Evolutionary conservation across 2,888 invertebrate species (phyloP).

Genomic region (Fragum fragum): DNA sequence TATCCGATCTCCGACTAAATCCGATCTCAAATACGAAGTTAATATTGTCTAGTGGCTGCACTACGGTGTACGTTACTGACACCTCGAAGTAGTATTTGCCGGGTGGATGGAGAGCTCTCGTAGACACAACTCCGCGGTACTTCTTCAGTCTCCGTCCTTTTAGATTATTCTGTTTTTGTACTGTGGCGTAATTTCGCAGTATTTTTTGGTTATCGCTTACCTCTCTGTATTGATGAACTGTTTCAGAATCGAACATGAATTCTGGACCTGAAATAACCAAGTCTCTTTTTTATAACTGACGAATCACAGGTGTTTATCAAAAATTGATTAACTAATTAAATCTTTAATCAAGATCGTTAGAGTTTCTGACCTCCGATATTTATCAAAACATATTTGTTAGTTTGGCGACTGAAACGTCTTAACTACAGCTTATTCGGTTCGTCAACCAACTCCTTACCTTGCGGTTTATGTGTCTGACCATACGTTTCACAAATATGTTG

Average conservation of each 20-base stretch:
- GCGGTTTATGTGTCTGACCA: too few species aligned
- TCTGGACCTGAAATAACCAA: slow-evolving; percentile 69
- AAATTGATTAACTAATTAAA: too few species aligned
- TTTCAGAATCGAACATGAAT: slow-evolving; percentile 61
- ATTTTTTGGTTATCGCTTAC: slow-evolving; percentile 61
- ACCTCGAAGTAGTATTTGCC: slow-evolving; percentile 71
- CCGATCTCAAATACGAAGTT: slow-evolving; percentile 73
- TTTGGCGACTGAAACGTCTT: too few species aligned
- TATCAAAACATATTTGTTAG: too few species aligned
- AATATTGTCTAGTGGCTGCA: slow-evolving; percentile 67
- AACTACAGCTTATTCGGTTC: too few species aligned
- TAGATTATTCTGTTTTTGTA: slow-evolving; percentile 45
- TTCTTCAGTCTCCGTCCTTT: slow-evolving; percentile 62
- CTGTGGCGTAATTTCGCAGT: slow-evolving; percentile 64
- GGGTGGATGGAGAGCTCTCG: slow-evolving; percentile 61
- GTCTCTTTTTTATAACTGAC: too few species aligned
- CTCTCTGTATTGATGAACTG: slow-evolving; percentile 70
- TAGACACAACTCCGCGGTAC: slow-evolving; percentile 67
- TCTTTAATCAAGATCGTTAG: too few species aligned
- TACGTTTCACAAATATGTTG: too few species aligned
- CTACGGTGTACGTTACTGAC: slow-evolving; percentile 56
- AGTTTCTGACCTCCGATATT: too few species aligned
- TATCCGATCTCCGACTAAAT: slow-evolving; percentile 62
- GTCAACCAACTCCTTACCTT: too few species aligned
- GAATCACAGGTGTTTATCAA: too few species aligned